Base-by-base conservation (phyloP, 2,113 vertebrate genomes). In the Macrotus californicus region DNA sequence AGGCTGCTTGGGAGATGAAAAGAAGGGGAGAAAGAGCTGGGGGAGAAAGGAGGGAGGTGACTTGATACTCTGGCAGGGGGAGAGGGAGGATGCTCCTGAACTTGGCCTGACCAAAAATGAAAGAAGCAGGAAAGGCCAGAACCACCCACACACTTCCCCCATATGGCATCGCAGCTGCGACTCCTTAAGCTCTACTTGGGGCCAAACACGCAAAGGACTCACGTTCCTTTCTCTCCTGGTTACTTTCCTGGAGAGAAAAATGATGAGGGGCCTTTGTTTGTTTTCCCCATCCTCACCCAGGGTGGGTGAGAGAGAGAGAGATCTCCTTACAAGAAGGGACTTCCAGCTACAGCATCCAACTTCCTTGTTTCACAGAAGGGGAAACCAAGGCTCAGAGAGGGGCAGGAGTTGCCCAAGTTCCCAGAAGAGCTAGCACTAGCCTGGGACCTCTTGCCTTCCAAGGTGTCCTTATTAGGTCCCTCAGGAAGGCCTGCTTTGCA, bases 281-380 rank as follows among this genome's bases (percentile, higher is more conserved):
- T 10, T 2, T 12, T 54, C 29, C 39, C 61, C 7, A 0, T 2
- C 41, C 87, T 64, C 24, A 7, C 36, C 24, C 0, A 0, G 48
- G 41, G 11, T 6, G 2, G 26, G 7, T 3, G 12, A 39, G 88
- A 1, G 77, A 39, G 88, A 1, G 77, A 46, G 66, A 16, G 8
- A 2, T 11, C 59, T 50, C 48, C 39, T 15, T 6, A 59, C 43
- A 26, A 0, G n/a, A 7, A 82, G 36, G 59, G 18, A 34, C 39
- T 22, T 18, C 1, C 24, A 2, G 67, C 18, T 0, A 12, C 3
- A 2, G 4, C 3, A 0, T 13, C 72, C 19, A 19, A 2, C 15
- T 26, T 48, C 19, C 31, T 61, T 54, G 29, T 54, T 34, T 18
- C 39, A 36, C 7, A 3, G 34, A 84, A 56, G 34, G 56, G 72